A percentile compares a stretch with the other conserved stretches of the same genome.
Evolutionary conservation across 1,140 invertebrate genomes (phyloP).

Genomic region (Augochlora pura): DNA sequence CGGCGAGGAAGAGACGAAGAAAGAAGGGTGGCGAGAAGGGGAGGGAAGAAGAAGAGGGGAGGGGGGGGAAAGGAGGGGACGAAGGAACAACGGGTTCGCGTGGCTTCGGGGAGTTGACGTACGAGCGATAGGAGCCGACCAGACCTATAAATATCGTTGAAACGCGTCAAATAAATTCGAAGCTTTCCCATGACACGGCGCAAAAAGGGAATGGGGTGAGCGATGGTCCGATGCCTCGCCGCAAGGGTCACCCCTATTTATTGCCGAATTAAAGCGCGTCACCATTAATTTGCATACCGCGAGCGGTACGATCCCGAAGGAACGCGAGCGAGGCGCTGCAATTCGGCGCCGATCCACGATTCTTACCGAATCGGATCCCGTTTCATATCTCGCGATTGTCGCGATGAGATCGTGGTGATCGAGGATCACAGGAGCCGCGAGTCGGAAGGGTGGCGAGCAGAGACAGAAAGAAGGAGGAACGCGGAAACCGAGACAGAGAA

Average conservation of each 20-base stretch:
- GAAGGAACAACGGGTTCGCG: conserved; percentile 55
- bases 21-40: neutral
- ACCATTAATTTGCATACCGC: conserved; percentile 79
- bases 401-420: too few species aligned
- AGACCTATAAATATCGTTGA: conserved; percentile 80
- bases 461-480: neutral
- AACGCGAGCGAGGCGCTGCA: conserved; percentile 46
- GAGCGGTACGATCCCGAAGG: conserved; percentile 38
- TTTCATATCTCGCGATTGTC: neutral
- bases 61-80: conserved; percentile 29
- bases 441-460: too few species aligned
- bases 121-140: conserved; percentile 67
- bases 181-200: conserved; percentile 77
- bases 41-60: conserved; percentile 21
- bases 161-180: conserved; percentile 79
- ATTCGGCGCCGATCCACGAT: conserved; percentile 37
- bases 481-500: neutral
- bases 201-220: conserved; percentile 75
- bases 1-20: conserved; percentile 13
- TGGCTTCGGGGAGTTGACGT: conserved; percentile 60
- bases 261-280: conserved; percentile 81
- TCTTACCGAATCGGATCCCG: neutral
- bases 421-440: too few species aligned
- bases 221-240: conserved; percentile 74
- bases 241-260: conserved; percentile 79